These are phyloP conservation scores for Torymus tubicola DNA, from an alignment of 2,888 invertebrate species.

Conservation along the genomic window DNA sequence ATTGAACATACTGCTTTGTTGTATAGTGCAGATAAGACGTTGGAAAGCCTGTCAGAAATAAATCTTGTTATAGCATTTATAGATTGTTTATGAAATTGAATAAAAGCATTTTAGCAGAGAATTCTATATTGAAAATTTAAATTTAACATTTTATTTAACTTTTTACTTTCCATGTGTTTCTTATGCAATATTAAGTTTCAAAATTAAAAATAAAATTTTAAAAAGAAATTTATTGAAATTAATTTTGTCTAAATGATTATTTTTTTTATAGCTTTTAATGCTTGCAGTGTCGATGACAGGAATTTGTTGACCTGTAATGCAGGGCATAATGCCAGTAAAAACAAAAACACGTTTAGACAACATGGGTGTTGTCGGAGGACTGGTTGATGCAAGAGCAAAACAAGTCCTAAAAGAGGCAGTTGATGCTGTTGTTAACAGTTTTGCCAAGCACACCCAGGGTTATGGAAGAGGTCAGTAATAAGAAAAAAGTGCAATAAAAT, in stretches of 20 bases:
- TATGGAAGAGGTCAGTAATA: constrained; percentile 81
- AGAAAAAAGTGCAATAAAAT: not conserved
- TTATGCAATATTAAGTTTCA: too few species aligned
- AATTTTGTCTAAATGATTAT: too few species aligned
- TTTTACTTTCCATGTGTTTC: too few species aligned
- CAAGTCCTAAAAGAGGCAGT: constrained; percentile 84
- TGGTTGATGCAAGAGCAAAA: constrained; percentile 79
- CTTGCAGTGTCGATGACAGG: constrained; percentile 61
- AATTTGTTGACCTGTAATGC: constrained; percentile 64
- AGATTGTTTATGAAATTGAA: too few species aligned
- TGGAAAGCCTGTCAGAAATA: not conserved
- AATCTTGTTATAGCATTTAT: not conserved
- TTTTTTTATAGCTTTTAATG: not conserved
- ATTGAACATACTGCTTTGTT: not conserved
- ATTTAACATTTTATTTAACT: too few species aligned
- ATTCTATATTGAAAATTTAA: too few species aligned
- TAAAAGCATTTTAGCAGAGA: too few species aligned
- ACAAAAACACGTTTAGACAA: constrained; percentile 73
- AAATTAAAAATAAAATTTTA: too few species aligned
- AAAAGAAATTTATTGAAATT: too few species aligned
- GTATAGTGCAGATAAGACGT: not conserved
- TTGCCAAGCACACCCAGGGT: constrained; percentile 84
- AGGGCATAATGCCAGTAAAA: constrained; percentile 75
- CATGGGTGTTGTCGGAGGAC: constrained; percentile 73
- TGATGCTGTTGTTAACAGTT: constrained; percentile 85